Evolutionary conservation across 2,888 invertebrate genomes (phyloP), one percentile per base, ranked within the genome.

Genomic region (Hyalella azteca): DNA sequence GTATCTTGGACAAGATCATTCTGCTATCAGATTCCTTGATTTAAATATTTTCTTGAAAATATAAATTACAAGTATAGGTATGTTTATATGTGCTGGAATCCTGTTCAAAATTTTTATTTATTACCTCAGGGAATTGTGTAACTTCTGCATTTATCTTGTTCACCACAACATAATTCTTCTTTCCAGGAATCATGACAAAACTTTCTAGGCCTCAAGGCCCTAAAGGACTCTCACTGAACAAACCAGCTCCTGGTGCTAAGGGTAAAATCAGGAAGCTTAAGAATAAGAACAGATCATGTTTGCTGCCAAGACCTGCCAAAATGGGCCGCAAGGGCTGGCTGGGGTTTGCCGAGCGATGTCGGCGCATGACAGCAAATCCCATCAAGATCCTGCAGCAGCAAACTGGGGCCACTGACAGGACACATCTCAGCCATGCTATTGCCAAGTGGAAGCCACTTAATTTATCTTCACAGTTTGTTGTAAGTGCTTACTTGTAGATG

Each of bases 361-460:
- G 66, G 1, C 66, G 66, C 7, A 66, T 66, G 5, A 15, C 36
- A 36, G 66, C 66, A 7, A 66, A 66, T 29, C 66, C 66, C 7
- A 66, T 66, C 36, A 66, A 66, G 36, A 36, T 36, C n/a, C 36
- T 66, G 36, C 66, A 66, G 66, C 66, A 66, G 39, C 66, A 66
- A 13, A 19, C 19, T 2, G 36, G 29, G 2, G 5, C 19, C 4
- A n/a, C 32, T 66, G 66, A 66, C 5, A 66, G 19, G 66, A 66
- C 66, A 15, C 66, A 66, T 19, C 66, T 66, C 66, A 66, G 66
- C 66, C 4, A 11, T 66, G 66, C 66, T 29, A 32, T 66, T 36
- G 39, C 66, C 66, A 66, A 66, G 66, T 66, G 66, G 66, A 66
- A 66, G 39, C 29, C n/a, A n/a, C 36, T 66, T 7, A 66, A 66